Base-by-base conservation (phyloP, 1,140 invertebrate species). In the Muscidifurax raptorellus region DNA sequence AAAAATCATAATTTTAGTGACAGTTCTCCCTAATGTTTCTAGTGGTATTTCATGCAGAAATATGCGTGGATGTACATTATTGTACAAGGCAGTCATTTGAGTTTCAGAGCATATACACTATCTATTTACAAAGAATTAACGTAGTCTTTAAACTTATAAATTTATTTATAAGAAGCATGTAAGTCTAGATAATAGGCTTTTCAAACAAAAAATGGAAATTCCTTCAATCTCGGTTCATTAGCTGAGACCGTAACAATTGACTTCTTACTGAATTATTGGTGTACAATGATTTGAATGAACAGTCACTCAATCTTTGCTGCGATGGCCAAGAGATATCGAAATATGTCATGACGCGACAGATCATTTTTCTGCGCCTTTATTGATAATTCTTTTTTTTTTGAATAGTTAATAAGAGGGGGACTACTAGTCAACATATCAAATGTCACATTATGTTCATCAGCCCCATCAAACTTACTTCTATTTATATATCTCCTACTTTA, bases 31-130 rank as follows among this genome's bases (percentile, higher is more conserved):
- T 36, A 67, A 76, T 30, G 44, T 66, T 47, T 40, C 2, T 74
- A 9, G 18, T 32, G 4, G 52, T 76, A 10, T 44, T 75, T 82
- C 6, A 22, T 83, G 82, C 22, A 59, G 18, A 69, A 69, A 78
- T 79, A 59, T 59, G 30, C 25, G 25, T 64, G 66, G 18, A 72
- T 79, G 25, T 79, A 47, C 15, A 84, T 79, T 84, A 84, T 79
- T 84, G 67, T 84, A 84, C 82, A 84, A 84, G 66, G 32, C 22
- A 83, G n/a, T 47, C 36, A 30, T 84, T 84, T 80, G 77, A 84
- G 12, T 84, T 84, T 84, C 83, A 84, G 83, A 84, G 83, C 83
- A 80, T 75, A 47, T 72, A 84, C 67, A 80, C 69, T 30, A 32
- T 80, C 36, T 80, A 80, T 84, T 36, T 80, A 84, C 77, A 84